Base-by-base conservation (phyloP, 2,113 vertebrate genomes). In the Cnemophilus loriae region DNA sequence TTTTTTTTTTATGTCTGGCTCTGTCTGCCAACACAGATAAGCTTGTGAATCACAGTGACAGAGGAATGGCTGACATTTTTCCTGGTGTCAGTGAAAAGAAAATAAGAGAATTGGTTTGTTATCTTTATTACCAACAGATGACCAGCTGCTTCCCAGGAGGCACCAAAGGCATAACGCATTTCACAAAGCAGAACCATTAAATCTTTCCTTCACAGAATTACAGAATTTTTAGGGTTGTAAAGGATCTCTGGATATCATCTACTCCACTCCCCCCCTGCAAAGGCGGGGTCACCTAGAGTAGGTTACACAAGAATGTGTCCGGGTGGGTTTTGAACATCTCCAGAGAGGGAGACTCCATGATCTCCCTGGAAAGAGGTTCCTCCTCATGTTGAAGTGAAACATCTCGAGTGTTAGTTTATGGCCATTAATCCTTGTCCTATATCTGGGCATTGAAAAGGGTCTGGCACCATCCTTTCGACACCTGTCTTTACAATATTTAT, bases 161-260 rank as follows among this genome's bases (percentile, higher is more conserved):
- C 63, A 61, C 46, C 7, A 7, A n/a, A 15, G 35, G 9, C 1
- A 1, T 28, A 39, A 39, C 1, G 2, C 35, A 1, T 52, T 75
- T 76, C 33, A 26, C 47, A 44, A 56, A 70, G 50, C 37, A 79
- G 47, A 75, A 33, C 4, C 32, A 61, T 44, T 35, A 27, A n/a
- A 21, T 26, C 41, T 67, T 44, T 41, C 68, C 26, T 55, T 57
- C 53, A 49, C 22, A 33, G 35, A 69, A 69, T 55, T 46, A 76
- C 35, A 28, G 35, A 42, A 42, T 37, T 61, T 15, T 27, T 61
- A 55, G 55, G 26, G 18, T 42, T 77, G 26, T 19, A 49, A 35
- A 22, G 41, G 32, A 35, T n/a, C 41, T 55, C 47, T 61, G 26
- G 12, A 56, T 41, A 37, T 26, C 26, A 56, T 28, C 18, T 35